These are phyloP conservation scores for Collichthys lucidus DNA, from an alignment of 2,113 vertebrate species.

Conservation along the genomic window DNA sequence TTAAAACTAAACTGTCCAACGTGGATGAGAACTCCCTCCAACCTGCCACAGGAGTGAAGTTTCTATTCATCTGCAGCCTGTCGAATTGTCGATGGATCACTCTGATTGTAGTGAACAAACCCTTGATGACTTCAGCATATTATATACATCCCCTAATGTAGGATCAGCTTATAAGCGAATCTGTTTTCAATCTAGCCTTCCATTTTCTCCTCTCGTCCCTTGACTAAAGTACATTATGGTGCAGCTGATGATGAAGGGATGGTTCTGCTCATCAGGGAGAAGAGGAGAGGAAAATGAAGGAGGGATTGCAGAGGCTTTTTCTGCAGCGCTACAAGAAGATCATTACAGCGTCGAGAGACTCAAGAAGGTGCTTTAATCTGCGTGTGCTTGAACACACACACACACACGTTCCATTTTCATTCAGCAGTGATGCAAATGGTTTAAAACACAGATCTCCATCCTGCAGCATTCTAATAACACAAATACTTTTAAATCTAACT, in stretches of 20 bases:
- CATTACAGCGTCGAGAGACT: constrained; percentile 43
- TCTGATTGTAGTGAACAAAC: constrained; percentile 41
- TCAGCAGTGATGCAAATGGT: constrained; percentile 31
- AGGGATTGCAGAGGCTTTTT: constrained; percentile 52
- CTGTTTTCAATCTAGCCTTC: constrained; percentile 71
- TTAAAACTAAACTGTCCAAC: not conserved
- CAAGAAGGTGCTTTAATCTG: constrained; percentile 30
- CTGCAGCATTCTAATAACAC: constrained; percentile 39
- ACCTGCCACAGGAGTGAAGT: constrained; percentile 10
- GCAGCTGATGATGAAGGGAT: constrained; percentile 59
- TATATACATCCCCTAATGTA: constrained; percentile 51
- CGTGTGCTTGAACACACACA: constrained; percentile 26
- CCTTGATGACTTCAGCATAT: constrained; percentile 54
- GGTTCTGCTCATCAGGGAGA: constrained; percentile 64
- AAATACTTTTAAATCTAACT: constrained; percentile 38
- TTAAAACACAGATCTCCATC: constrained; percentile 24
- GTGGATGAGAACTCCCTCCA: not conserved
- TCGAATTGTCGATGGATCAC: constrained; percentile 43
- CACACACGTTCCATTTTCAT: constrained; percentile 35
- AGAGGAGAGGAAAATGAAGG: constrained; percentile 55
- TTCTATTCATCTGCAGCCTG: constrained; percentile 4
- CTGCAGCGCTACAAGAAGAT: constrained; percentile 35
- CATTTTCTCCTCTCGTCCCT: constrained; percentile 52
- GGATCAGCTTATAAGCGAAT: constrained; percentile 52
- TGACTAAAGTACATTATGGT: constrained; percentile 61